Base-by-base conservation (phyloP, 1,140 invertebrate genomes). In the Anastrepha ludens region DNA sequence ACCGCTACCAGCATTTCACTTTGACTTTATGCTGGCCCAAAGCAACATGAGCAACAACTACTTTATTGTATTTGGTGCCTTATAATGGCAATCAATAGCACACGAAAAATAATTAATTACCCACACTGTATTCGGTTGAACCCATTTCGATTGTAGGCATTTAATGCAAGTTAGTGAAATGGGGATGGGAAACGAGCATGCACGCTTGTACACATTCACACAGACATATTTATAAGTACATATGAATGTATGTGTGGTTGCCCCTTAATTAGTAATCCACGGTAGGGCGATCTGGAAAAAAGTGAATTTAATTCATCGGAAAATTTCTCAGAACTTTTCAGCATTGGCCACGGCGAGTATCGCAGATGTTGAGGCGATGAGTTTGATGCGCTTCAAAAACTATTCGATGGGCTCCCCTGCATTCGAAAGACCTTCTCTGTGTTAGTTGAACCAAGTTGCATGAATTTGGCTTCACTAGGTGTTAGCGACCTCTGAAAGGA, bases 101-200 rank as follows among this genome's bases (percentile, higher is more conserved):
- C 67, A 74, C 41, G 15, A 41, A 74, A 74, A 74, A 74, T 74
- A 74, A 74, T 74, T 74, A 74, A 74, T 74, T 74, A 74, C 67
- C 67, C 67, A 41, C 67, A 74, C 67, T 15, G 67, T 44, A 74
- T 47, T 74, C 39, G 41, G 67, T 44, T 74, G 39, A 47, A 47
- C 13, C 67, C 67, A 74, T 74, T 74, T 44, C 67, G 44, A 47
- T 74, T 74, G 67, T 74, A 47, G 11, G 41, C 39, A 74, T 74
- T 74, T 6, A 74, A 44, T 44, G 67, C 41, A 74, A 74, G 67
- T 44, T 17, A 74, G 44, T 74, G 67, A 74, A 74, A 74, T 74
- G 39, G 67, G 15, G 5, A 74, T 41, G 41, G 41, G 67, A 47
- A 74, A 74, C 39, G 41, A 2, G 29, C 9, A 74, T 39, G 39